These are phyloP conservation scores for Diacarnus erythraeanus DNA, from an alignment of 37 sponge, comb jelly and placozoan species.

Conservation along the genomic window DNA sequence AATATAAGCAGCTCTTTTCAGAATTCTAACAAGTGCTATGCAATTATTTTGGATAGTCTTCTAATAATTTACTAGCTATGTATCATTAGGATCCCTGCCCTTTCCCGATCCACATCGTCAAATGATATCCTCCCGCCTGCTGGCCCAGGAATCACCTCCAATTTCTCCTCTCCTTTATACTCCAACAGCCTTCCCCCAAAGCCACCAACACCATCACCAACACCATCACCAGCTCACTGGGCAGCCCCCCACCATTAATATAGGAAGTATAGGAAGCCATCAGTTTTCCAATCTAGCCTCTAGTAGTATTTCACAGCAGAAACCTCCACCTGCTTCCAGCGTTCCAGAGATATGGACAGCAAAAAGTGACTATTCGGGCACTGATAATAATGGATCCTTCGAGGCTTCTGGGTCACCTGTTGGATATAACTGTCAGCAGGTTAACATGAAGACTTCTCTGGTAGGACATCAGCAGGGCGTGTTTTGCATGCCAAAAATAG, in stretches of 20 bases:
- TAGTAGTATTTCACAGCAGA: background rate
- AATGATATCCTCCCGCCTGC: conserved; percentile 15
- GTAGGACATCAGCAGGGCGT: background rate
- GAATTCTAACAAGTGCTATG: no score
- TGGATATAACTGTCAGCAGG: background rate
- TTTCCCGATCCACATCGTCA: no score
- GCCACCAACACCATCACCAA: background rate
- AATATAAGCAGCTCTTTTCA: no score
- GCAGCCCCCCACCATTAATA: background rate
- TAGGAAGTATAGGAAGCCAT: background rate
- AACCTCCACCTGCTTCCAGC: background rate
- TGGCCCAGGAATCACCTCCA: conserved; percentile 33
- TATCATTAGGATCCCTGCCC: background rate
- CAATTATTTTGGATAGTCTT: no score
- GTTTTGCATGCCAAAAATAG: background rate
- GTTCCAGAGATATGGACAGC: background rate
- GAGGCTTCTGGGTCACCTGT: background rate
- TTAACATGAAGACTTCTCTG: background rate
- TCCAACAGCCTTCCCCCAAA: conserved; percentile 6
- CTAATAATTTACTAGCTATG: background rate
- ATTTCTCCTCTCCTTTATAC: conserved; percentile 40
- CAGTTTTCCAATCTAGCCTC: background rate
- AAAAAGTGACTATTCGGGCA: background rate
- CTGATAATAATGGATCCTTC: background rate
- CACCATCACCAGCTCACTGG: background rate